These are phyloP conservation scores for Brachionus asplanchnoidis DNA, from an alignment of 1,140 invertebrate species.

Conservation along the genomic window DNA sequence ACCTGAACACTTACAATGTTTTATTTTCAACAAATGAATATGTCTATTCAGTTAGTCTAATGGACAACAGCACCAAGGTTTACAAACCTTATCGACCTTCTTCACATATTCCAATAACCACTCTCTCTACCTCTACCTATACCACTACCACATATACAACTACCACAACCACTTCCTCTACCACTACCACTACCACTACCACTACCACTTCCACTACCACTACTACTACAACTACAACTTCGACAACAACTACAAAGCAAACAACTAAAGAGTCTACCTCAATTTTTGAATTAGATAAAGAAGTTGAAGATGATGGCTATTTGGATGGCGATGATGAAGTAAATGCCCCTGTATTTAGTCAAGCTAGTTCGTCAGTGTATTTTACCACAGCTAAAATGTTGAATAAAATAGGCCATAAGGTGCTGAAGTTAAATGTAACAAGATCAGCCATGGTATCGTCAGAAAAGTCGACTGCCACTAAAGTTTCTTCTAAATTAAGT, in stretches of 20 bases:
- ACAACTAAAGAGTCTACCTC: background rate
- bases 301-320: background rate
- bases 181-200: background rate
- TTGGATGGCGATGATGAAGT: background rate
- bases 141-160: background rate
- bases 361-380: background rate
- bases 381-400: background rate
- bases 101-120: background rate
- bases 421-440: background rate
- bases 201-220: background rate
- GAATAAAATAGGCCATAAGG: conserved; percentile 9
- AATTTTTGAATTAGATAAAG: background rate
- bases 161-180: background rate
- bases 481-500: background rate
- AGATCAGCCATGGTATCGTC: background rate
- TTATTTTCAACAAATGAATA: conserved; percentile 40
- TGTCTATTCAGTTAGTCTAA: conserved; percentile 20
- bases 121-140: background rate
- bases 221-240: background rate
- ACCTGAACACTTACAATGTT: background rate
- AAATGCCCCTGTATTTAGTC: background rate
- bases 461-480: background rate
- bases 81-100: background rate
- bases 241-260: background rate
- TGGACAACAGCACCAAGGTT: conserved; percentile 21